Evolutionary conservation across 2,888 invertebrate species (phyloP).

Genomic region (Fragum fragum): DNA sequence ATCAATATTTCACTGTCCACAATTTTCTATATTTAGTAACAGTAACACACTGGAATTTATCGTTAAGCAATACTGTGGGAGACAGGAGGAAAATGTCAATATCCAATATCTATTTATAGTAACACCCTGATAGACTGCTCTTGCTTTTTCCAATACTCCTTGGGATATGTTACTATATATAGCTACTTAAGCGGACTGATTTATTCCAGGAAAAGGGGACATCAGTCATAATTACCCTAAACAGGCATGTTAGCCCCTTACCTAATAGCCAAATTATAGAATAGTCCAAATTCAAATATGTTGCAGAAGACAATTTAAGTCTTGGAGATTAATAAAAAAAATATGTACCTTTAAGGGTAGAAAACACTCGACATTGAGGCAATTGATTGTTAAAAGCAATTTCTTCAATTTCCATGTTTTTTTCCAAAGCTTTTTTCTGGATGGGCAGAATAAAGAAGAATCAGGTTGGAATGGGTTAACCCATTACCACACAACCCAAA

Average conservation of each 20-base stretch:
- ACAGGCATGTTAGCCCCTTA: not conserved
- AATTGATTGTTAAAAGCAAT: too few relatives aligned
- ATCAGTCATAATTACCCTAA: not conserved
- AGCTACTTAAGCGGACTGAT: constrained; percentile 16
- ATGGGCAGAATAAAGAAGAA: too few relatives aligned
- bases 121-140: constrained; percentile 37
- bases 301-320: too few relatives aligned
- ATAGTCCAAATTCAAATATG: too few relatives aligned
- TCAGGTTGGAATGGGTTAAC: too few relatives aligned
- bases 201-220: constrained; percentile 4
- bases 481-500: too few relatives aligned
- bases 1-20: constrained; percentile 48
- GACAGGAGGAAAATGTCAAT: constrained; percentile 61
- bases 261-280: too few relatives aligned
- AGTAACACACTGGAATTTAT: constrained; percentile 45
- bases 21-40: constrained; percentile 51
- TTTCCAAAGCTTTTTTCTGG: too few relatives aligned
- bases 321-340: too few relatives aligned
- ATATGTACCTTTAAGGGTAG: too few relatives aligned
- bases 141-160: constrained; percentile 58
- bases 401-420: too few relatives aligned
- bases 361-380: too few relatives aligned
- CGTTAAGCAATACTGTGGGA: constrained; percentile 46
- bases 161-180: constrained; percentile 65
- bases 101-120: constrained; percentile 61